Evolutionary conservation across 2,888 invertebrate species (phyloP), one percentile per base, ranked within the genome.

Genomic region (Orthosia incerta): DNA sequence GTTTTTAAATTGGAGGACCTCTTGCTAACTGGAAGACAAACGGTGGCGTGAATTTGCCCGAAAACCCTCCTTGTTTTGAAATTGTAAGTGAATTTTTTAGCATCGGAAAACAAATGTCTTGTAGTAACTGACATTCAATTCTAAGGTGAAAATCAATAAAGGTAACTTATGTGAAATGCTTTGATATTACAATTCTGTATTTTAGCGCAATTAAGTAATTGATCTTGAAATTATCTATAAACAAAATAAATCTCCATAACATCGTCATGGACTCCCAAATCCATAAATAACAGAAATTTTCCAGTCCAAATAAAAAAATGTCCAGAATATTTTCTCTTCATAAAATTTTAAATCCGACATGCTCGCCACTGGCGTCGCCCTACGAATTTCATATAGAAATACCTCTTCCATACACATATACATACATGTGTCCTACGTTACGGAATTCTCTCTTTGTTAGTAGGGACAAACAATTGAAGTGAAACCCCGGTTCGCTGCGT

Each of bases 381-480:
- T 20, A 50, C 62, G 63, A 70, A 70, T 82, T 77, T 67, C 13
- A 71, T 82, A 67, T 51, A 51, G 66, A 68, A 77, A 79, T 50
- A 57, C 51, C 31, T 59, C 39, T 45, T 26, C 26, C 56, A 59
- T 48, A 61, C 3, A 50, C n/a, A n/a, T n/a, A n/a, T n/a, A 15
- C 20, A 70, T 48, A 13, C 45, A 26, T 9, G 55, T 64, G 0
- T 48, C 3, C 9, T 68, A 13, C 23, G 46, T n/a, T 23, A 51
- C 9, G 71, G 51, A 63, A 66, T 55, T 48, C 53, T 76, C 77
- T 77, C 65, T 73, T 85, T 82, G 78, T 78, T 69, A 48, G 65
- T 57, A 39, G 23, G 15, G 20, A 74, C 67, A 73, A 72, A 81
- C 74, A 82, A 81, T 82, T 77, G 66, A 20, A 76, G 53, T 53